Conservation (phyloP, 2,888 invertebrate species). For the Andrena flavipes region DNA sequence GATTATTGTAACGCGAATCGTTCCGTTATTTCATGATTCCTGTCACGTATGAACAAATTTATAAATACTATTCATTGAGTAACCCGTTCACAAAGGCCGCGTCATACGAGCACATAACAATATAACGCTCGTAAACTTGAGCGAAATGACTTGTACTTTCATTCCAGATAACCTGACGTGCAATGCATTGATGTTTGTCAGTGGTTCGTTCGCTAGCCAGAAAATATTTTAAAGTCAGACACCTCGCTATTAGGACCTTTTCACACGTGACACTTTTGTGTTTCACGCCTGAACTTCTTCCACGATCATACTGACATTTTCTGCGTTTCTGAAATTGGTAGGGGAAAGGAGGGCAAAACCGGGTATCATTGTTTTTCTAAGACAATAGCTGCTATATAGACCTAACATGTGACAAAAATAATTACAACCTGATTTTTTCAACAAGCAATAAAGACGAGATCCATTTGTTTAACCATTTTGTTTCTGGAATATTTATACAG, state of each 20-base stretch:
- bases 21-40: conserved; percentile 25
- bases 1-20: conserved; percentile 29
- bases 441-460: background rate
- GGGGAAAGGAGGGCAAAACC: too few relatives aligned
- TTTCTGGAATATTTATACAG: background rate
- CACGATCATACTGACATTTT: too few relatives aligned
- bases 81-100: conserved; percentile 33
- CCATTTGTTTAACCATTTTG: background rate
- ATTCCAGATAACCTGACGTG: background rate
- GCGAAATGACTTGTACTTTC: conserved; percentile 17
- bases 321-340: too few relatives aligned
- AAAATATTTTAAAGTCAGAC: background rate
- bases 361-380: too few relatives aligned
- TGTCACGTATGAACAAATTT: conserved; percentile 49
- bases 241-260: background rate
- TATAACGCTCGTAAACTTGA: conserved; percentile 12
- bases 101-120: conserved; percentile 22
- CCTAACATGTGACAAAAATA: background rate
- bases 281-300: background rate
- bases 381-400: too few relatives aligned
- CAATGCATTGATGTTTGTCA: background rate
- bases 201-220: background rate
- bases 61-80: conserved; percentile 61
- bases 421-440: background rate
- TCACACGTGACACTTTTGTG: background rate